These are phyloP conservation scores for Drosophila histrio DNA, from an alignment of 2,888 invertebrate genomes.

Conservation along the genomic window DNA sequence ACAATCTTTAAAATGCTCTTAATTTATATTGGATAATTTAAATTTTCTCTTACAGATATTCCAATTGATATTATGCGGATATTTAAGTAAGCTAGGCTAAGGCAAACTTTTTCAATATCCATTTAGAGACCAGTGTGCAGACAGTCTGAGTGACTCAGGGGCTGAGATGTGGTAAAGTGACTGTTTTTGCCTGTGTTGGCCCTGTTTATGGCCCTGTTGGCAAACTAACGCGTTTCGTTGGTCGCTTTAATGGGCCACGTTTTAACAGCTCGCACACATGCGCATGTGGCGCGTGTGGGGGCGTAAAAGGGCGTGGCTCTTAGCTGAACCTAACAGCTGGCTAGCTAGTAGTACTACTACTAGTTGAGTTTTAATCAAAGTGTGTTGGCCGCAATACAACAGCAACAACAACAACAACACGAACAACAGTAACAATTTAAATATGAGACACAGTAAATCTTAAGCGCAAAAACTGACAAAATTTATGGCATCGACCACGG, in stretches of 20 bases:
- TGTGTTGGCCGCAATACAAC: constrained; percentile 37
- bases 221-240: constrained; percentile 58
- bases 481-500: constrained; percentile 77
- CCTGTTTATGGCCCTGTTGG: constrained; percentile 62
- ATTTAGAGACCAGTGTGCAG: constrained; percentile 39
- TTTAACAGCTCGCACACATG: constrained; percentile 55
- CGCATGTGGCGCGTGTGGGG: constrained; percentile 29
- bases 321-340: constrained; percentile 36
- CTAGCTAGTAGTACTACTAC: constrained; percentile 28
- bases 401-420: constrained; percentile 19
- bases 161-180: neutral
- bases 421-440: constrained; percentile 67
- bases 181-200: constrained; percentile 11
- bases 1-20: neutral
- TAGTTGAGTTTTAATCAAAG: constrained; percentile 70
- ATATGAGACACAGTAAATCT: constrained; percentile 77
- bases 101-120: constrained; percentile 49
- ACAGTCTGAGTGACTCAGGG: neutral
- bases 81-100: constrained; percentile 22
- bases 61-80: constrained; percentile 26
- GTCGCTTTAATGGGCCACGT: constrained; percentile 66
- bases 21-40: constrained; percentile 1
- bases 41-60: neutral
- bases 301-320: constrained; percentile 33
- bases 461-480: constrained; percentile 71